Conservation (phyloP, 2,888 invertebrate species). For the Acanthosepion pharaonis region DNA sequence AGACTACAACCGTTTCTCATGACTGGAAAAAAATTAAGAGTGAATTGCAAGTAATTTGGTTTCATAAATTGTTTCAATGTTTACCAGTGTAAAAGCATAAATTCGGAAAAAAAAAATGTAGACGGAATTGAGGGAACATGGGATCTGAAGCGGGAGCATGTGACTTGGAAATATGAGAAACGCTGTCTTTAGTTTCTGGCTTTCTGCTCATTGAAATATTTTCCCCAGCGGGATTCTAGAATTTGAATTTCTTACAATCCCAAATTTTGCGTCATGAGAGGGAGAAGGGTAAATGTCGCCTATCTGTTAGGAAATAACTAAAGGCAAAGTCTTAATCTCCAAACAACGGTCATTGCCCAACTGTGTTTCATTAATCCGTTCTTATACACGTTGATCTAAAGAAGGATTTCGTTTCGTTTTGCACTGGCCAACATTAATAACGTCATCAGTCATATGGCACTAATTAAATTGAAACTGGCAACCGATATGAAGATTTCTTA, state of each 20-base stretch:
- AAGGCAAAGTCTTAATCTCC: background rate
- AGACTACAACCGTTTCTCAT: too few species aligned
- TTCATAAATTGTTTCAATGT: too few species aligned
- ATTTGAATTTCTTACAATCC: background rate
- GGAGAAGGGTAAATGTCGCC: background rate
- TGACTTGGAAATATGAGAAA: too few species aligned
- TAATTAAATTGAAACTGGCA: background rate
- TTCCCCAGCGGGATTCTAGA: background rate
- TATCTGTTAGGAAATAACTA: background rate
- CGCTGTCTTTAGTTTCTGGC: background rate
- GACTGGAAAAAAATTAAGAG: too few species aligned
- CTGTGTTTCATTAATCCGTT: background rate
- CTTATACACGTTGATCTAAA: background rate
- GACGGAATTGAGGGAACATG: too few species aligned
- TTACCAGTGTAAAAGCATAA: too few species aligned
- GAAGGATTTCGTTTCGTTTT: background rate
- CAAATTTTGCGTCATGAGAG: background rate
- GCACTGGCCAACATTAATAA: background rate
- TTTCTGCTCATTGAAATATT: background rate
- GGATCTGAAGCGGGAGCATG: too few species aligned
- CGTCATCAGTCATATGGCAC: background rate
- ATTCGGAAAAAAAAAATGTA: too few species aligned
- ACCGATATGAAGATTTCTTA: background rate
- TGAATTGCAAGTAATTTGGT: too few species aligned
- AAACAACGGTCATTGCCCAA: background rate